Conservation (phyloP, 2,113 vertebrate species). For the Corvus moneduloides region DNA sequence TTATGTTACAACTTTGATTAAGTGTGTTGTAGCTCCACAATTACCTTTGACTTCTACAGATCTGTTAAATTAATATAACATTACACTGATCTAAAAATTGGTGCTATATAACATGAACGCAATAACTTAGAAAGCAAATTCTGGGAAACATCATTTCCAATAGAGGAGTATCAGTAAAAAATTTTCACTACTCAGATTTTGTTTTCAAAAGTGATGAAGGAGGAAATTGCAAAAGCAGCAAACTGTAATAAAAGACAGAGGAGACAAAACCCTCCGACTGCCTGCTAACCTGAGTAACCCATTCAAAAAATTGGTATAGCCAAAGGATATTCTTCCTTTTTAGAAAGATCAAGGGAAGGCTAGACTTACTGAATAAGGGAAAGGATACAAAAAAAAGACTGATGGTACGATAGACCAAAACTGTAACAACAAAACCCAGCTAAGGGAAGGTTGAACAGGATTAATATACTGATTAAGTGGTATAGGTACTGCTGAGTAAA, state of each 20-base stretch:
- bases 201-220: neutral
- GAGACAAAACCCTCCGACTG: neutral
- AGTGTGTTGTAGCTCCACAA: neutral
- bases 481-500: neutral
- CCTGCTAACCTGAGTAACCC: neutral
- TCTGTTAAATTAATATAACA: neutral
- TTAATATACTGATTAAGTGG: neutral
- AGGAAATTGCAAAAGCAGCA: neutral
- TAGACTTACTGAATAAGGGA: neutral
- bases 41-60: neutral
- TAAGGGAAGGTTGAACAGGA: neutral
- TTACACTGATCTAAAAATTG: neutral
- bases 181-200: neutral
- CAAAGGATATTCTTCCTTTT: neutral
- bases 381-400: neutral
- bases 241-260: neutral
- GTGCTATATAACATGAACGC: neutral
- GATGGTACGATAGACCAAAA: neutral
- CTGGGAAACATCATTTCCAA: neutral
- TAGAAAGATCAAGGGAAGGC: neutral
- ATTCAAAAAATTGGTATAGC: neutral
- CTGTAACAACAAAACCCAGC: neutral
- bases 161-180: neutral
- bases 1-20: neutral
- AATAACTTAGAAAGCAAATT: neutral